Evolutionary conservation across 1,140 invertebrate genomes (phyloP), one percentile per base, ranked within the genome.

Genomic region (Papilio polytes): DNA sequence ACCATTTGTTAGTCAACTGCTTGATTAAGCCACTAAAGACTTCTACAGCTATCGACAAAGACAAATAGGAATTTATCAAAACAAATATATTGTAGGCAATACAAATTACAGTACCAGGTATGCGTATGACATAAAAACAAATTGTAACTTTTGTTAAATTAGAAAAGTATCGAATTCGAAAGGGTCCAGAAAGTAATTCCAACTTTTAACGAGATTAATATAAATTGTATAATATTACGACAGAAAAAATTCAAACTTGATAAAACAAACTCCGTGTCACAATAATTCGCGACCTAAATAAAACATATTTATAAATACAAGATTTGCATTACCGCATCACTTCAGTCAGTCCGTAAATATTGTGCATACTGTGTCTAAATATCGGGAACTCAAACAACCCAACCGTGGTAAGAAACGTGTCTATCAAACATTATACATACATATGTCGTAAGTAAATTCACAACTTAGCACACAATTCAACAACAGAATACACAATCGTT

Each of bases 131-230:
- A 63, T 63, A 63, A 63, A 63, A 63, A 26, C 22, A 63, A 63
- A 63, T 26, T 63, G 59, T 26, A 63, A 63, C 22, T 63, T 63
- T 63, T 63, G n/a, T 63, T 63, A 63, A 63, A 63, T 63, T 63
- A 63, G 9, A 63, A 63, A 63, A 63, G 20, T 63, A 63, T 63
- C 10, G 59, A 63, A 63, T 22, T 12, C 20, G 3, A 63, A 63
- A 63, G 22, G 22, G 22, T 15, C 12, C 26, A 31, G 26, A 70
- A 70, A 70, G 26, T 13, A 70, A 70, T 70, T 70, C 31, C 6
- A 70, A 70, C 22, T 70, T 70, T 70, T 70, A 70, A 31, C 63
- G 22, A 70, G 63, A 70, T 70, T 31, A 70, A 36, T 18, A 36
- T 70, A 31, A 66, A 66, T 66, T 31, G 4, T 31, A n/a, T n/a